Percentiles rank a stretch among this genome's conserved stretches.
Conservation (phyloP, 2,888 invertebrate genomes). For the Tipula lateralis region DNA sequence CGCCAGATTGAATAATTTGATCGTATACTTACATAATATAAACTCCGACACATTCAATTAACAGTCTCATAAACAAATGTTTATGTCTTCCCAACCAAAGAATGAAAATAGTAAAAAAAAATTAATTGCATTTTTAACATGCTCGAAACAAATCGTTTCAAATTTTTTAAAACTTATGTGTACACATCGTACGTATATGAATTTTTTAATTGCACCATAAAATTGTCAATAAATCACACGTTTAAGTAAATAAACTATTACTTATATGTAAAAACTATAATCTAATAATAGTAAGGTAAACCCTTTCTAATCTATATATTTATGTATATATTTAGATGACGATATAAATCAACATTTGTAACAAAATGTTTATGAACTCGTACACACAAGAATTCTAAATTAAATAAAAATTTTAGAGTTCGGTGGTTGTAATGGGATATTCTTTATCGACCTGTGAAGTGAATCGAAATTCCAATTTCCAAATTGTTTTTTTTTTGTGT, state of each 20-base stretch:
- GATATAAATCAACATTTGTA: background rate
- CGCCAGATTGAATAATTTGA: background rate
- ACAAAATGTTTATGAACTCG: background rate
- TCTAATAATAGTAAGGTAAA: constrained; percentile 19
- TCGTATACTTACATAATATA: no score
- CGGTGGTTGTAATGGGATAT: background rate
- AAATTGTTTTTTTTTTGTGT: no score
- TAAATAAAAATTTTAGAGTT: background rate
- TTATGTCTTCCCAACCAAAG: background rate
- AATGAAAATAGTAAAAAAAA: background rate
- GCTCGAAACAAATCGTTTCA: background rate
- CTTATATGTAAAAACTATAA: background rate
- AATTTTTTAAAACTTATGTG: background rate
- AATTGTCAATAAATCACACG: background rate
- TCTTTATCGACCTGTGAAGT: no score
- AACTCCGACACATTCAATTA: background rate
- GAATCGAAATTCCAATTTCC: no score
- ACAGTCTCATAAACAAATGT: background rate
- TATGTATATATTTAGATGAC: background rate
- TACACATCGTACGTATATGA: background rate
- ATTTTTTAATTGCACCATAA: background rate
- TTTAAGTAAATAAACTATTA: background rate
- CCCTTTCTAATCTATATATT: background rate
- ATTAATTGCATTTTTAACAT: background rate
- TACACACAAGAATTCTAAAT: background rate